Base-by-base conservation (phyloP, 2,888 invertebrate species). In the Drosophila borborema region DNA sequence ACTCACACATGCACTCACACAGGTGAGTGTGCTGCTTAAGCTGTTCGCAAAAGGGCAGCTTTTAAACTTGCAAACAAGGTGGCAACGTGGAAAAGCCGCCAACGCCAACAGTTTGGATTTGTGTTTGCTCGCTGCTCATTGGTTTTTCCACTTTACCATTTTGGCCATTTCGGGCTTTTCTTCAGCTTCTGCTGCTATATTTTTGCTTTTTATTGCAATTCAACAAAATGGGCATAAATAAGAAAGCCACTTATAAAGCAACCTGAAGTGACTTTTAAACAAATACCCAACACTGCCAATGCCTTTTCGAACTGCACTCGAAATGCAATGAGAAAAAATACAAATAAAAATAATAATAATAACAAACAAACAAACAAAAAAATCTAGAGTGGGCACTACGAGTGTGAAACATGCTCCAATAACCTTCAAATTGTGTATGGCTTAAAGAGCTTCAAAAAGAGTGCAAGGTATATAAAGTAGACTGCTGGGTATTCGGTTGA, bases 1-100 rank as follows among this genome's bases (percentile, higher is more conserved):
- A 36, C 71, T 41, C 56, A 31, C 16, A 9, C n/a, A 41, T 55
- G 63, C 55, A 48, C 28, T 59, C 40, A 28, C 31, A 41, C 46
- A 67, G 55, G 43, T 40, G 49, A 31, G 64, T 55, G 64, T 49
- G 58, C 48, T 59, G 65, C 77, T 77, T 74, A 77, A 68, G 82
- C 80, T 67, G 64, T 41, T 65, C 71, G 63, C 69, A 74, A 73
- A 81, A 72, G 86, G 75, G 79, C 82, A 79, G 83, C 81, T 86
- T 83, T 85, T 81, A 82, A 85, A 79, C 75, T 81, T 77, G 75
- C 73, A 68, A 82, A 81, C 80, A 81, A 87, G 88, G 86, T 81
- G 88, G 71, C 88, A 89, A 79, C 76, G 86, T 77, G 76, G 72
- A 85, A 86, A 85, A 77, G 82, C 85, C 89, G 73, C 66, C 83